These are phyloP conservation scores for Antechinus flavipes DNA, from an alignment of 2,113 vertebrate genomes.

Conservation along the genomic window DNA sequence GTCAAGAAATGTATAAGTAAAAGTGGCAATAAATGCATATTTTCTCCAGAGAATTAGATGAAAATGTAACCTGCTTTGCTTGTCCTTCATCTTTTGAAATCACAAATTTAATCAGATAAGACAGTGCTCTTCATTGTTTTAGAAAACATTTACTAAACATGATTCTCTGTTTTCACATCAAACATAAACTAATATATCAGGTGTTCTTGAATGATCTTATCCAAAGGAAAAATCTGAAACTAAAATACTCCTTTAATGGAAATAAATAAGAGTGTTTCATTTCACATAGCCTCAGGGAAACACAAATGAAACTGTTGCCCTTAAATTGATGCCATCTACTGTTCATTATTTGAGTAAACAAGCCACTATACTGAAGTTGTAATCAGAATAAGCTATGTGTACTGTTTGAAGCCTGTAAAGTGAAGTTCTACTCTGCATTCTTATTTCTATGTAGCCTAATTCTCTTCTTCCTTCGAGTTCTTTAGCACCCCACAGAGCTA, in stretches of 20 bases:
- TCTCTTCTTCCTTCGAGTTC: conserved; percentile 53
- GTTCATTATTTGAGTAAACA: conserved; percentile 76
- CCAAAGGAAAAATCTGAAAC: conserved; percentile 61
- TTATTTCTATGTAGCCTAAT: conserved; percentile 43
- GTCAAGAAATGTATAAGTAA: conserved; percentile 40
- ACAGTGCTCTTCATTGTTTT: conserved; percentile 45
- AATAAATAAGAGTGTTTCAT: conserved; percentile 73
- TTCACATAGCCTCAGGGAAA: conserved; percentile 74
- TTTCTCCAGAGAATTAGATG: conserved; percentile 34
- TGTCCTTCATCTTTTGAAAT: conserved; percentile 46
- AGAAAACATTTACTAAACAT: conserved; percentile 42
- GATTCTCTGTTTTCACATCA: conserved; percentile 45
- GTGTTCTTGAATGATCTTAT: conserved; percentile 64
- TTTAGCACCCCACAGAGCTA: conserved; percentile 66
- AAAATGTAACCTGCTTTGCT: background rate
- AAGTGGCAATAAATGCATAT: conserved; percentile 17
- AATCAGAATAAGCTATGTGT: conserved; percentile 54
- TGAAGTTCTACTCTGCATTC: conserved; percentile 65
- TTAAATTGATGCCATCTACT: conserved; percentile 71
- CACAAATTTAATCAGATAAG: conserved; percentile 48
- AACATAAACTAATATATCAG: conserved; percentile 52
- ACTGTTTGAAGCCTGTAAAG: conserved; percentile 56
- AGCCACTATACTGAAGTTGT: conserved; percentile 67
- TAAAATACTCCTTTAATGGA: conserved; percentile 64
- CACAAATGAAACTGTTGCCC: conserved; percentile 76